Conservation (phyloP, 2,888 invertebrate genomes). For the Blomia tropicalis region DNA sequence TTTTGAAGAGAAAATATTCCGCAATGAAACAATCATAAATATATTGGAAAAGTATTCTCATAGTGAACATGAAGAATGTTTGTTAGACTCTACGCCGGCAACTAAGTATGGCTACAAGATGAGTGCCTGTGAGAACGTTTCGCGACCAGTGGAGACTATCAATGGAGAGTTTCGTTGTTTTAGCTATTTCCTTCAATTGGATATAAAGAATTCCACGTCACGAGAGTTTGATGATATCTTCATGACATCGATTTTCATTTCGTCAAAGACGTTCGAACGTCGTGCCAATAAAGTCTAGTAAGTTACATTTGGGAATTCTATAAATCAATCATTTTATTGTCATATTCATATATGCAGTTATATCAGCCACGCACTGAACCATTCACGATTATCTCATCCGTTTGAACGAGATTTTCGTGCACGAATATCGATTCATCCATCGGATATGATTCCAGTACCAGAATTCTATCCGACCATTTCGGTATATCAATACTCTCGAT, state of each 20-base stretch:
- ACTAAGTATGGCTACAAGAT: constrained; percentile 14
- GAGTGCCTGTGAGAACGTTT: not conserved
- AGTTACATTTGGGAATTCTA: not conserved
- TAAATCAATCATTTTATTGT: not conserved
- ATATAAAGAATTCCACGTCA: not conserved
- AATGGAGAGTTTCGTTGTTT: constrained; percentile 21
- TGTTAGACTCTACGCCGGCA: constrained; percentile 6
- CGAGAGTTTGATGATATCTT: not conserved
- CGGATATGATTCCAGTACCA: constrained; percentile 13
- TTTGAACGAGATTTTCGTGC: constrained; percentile 15
- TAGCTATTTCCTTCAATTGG: constrained; percentile 15
- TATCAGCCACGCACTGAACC: not conserved
- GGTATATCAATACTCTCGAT: constrained; percentile 14
- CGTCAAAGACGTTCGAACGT: not conserved
- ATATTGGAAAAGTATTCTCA: constrained; percentile 9
- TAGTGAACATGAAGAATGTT: constrained; percentile 17
- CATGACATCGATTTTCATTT: constrained; percentile 9
- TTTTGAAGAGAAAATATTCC: constrained; percentile 11
- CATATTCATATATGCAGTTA: not conserved
- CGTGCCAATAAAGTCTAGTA: constrained; percentile 19
- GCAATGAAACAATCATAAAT: not conserved
- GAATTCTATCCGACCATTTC: constrained; percentile 16
- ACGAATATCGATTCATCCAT: constrained; percentile 6
- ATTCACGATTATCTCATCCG: not conserved
- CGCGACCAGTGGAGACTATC: not conserved